Base-by-base conservation (phyloP, 2,113 vertebrate species). In the Cynoglossus semilaevis region DNA sequence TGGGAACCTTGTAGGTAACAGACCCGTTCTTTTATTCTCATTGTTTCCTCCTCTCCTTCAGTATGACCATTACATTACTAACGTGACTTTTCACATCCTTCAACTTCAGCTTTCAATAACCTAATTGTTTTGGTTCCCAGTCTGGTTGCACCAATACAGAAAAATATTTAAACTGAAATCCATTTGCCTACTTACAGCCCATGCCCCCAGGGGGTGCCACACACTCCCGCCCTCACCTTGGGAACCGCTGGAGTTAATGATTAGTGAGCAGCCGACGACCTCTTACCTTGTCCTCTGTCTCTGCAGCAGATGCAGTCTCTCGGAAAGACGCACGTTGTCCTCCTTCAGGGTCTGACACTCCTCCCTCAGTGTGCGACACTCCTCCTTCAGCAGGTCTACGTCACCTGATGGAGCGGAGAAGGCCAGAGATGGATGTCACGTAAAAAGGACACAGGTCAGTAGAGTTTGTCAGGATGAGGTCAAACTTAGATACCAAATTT, bases 311-410 rank as follows among this genome's bases (percentile, higher is more conserved):
- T 94, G 92, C 67, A 90, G 90, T 2, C 89, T 86, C 79, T 91
- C 87, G 0, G 80, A 56, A 43, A 96, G 90, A 51, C 90, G 89
- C 55, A 82, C 89, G 90, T 95, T 96, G 77, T 92, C 93, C 48
- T 92, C 89, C 79, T 93, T 92, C 73, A 96, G 81, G 60, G 80
- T 80, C 75, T 67, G 87, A 81, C 91, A 94, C 59, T 95, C 92
- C 36, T 92, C 91, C 19, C 51, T 91, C 83, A 95, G 89, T 15
- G 81, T 79, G 18, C 71, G 80, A 72, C 90, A 94, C 74, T 92
- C 90, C 45, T 88, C 88, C 73, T 83, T 90, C 66, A 94, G 73
- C 17, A 87, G 84, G 55, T 83, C 86, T 52, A 94, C 67, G 11
- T 94, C 93, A 70, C 92, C 94, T 95, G 79, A 60, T 41, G 10